Evolutionary conservation across 30 jellyfish, hydroid and myxozoan genomes (phyloP).

Genomic region (Cassiopea andromeda): DNA sequence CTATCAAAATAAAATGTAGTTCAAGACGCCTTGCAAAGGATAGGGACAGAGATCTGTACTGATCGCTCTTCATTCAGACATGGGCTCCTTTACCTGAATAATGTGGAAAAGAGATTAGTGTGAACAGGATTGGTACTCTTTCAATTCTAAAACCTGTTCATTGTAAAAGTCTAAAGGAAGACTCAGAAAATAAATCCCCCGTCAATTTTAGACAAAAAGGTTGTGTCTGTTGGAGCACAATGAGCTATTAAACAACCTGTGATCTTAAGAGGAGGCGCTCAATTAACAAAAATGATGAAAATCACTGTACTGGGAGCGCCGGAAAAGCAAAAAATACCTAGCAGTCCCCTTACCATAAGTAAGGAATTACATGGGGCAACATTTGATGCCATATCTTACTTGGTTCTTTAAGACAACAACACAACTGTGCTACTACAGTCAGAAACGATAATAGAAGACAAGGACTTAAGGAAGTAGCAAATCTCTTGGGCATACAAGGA

Average conservation of each 20-base stretch:
- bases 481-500: neutral
- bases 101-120: too few relatives aligned
- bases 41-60: too few relatives aligned
- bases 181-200: neutral
- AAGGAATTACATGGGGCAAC: neutral
- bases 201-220: conserved; percentile 1
- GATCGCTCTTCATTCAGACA: too few relatives aligned
- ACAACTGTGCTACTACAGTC: conserved; percentile 1
- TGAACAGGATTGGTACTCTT: neutral
- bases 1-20: too few relatives aligned
- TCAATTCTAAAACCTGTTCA: neutral
- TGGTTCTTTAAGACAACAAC: neutral
- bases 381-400: neutral
- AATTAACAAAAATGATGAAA: neutral
- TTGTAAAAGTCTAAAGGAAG: neutral
- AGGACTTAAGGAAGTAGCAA: neutral
- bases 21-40: too few relatives aligned
- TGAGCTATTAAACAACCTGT: neutral
- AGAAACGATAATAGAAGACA: neutral
- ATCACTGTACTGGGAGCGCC: neutral
- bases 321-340: neutral
- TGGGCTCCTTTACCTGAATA: too few relatives aligned
- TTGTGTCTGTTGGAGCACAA: neutral
- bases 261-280: neutral
- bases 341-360: neutral